These are phyloP conservation scores for Centropristis striata DNA, from an alignment of 2,113 vertebrate species.

Conservation along the genomic window DNA sequence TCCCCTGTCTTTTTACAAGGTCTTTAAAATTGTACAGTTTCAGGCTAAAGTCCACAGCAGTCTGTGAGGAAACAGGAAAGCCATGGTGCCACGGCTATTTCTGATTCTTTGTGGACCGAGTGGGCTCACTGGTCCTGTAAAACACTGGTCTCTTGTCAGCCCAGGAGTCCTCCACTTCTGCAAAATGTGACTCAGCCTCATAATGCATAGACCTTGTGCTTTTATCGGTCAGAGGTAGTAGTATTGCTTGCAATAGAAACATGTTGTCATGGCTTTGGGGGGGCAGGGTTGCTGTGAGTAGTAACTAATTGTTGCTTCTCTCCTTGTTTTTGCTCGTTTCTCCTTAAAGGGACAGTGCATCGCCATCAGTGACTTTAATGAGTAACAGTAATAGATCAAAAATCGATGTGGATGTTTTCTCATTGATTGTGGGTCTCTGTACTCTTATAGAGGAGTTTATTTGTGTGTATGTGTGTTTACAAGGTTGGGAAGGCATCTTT, in stretches of 20 bases:
- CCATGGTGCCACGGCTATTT: conserved; percentile 1
- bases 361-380: conserved; percentile 89
- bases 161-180: conserved; percentile 49
- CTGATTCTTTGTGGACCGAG: conserved; percentile 20
- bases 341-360: conserved; percentile 84
- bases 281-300: conserved; percentile 66
- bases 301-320: conserved; percentile 72
- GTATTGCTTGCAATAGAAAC: conserved; percentile 91
- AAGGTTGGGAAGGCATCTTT: conserved; percentile 55
- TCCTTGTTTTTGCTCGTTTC: conserved; percentile 75
- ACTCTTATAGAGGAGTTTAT: conserved; percentile 68
- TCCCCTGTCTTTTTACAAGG: conserved; percentile 42
- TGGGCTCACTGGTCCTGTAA: conserved; percentile 35
- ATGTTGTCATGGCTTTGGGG: conserved; percentile 81
- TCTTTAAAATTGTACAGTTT: conserved; percentile 15
- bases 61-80: background rate
- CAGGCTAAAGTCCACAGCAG: conserved; percentile 27
- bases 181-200: conserved; percentile 65
- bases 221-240: conserved; percentile 83
- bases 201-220: conserved; percentile 89
- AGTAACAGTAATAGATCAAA: conserved; percentile 84
- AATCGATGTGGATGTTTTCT: conserved; percentile 83
- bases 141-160: conserved; percentile 28
- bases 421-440: conserved; percentile 85
- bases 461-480: conserved; percentile 71